Conservation (phyloP, 2,797 vertebrate genomes). For the Enteromius fasciolatus region DNA sequence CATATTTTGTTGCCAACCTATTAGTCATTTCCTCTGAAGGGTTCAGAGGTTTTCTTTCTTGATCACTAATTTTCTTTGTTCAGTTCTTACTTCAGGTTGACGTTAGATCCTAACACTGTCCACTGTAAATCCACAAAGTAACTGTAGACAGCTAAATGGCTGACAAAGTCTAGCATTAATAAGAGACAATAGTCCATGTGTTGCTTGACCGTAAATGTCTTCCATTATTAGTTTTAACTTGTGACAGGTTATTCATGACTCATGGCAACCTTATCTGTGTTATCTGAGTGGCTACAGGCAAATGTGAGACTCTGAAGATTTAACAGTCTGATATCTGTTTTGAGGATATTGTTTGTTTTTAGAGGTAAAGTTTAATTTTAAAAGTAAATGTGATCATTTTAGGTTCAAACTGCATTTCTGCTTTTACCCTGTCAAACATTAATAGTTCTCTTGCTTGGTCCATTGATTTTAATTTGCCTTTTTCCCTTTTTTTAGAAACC, state of each 20-base stretch:
- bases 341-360: neutral
- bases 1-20: neutral
- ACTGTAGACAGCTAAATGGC: neutral
- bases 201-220: constrained; percentile 6
- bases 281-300: neutral
- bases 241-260: constrained; percentile 16
- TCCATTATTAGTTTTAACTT: constrained; percentile 5
- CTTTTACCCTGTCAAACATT: neutral
- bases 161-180: neutral
- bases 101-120: neutral
- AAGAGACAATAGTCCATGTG: constrained; percentile 27
- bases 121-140: neutral
- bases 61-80: neutral
- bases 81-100: neutral
- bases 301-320: neutral
- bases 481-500: constrained; percentile 4
- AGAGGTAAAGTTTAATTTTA: neutral
- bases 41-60: neutral
- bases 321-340: neutral
- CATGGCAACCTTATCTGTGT: constrained; percentile 1
- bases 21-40: constrained; percentile 30
- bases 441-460: neutral
- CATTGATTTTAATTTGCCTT: neutral
- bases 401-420: neutral
- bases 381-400: neutral